phyloP scores from a whole-genome alignment of 2,797 vertebrate species.

The Trematomus bernacchii region DNA sequence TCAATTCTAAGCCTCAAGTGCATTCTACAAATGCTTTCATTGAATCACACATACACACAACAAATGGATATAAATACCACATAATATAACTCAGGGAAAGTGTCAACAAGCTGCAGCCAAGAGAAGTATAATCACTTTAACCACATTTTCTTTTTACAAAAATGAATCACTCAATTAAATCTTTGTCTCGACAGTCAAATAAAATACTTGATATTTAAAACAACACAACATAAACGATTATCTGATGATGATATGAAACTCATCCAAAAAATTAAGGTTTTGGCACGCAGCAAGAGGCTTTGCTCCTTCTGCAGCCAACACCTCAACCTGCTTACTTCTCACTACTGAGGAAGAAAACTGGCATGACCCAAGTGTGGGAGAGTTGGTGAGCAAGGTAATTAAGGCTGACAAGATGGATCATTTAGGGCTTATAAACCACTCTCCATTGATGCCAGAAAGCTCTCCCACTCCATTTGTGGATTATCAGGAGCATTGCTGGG shows the following conservation, averaged over 20 bases:
- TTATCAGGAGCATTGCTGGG: constrained; percentile 11
- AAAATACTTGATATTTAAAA: neutral
- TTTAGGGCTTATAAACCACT: constrained; percentile 23
- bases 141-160: neutral
- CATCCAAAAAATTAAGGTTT: neutral
- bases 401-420: constrained; percentile 25
- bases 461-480: constrained; percentile 24
- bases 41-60: neutral
- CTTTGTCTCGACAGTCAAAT: neutral
- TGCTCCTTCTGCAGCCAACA: neutral
- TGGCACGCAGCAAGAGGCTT: neutral
- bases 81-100: neutral
- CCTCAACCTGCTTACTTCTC: constrained; percentile 3
- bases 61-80: neutral
- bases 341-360: neutral
- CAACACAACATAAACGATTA: neutral
- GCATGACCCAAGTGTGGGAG: constrained; percentile 23
- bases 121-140: neutral
- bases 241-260: neutral
- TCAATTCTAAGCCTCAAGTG: neutral
- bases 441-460: constrained; percentile 24
- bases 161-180: constrained; percentile 1
- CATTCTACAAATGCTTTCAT: neutral
- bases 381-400: constrained; percentile 27
- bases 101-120: neutral